Evolutionary conservation across 2,113 vertebrate genomes (phyloP).

Genomic region (Microtus oregoni): DNA sequence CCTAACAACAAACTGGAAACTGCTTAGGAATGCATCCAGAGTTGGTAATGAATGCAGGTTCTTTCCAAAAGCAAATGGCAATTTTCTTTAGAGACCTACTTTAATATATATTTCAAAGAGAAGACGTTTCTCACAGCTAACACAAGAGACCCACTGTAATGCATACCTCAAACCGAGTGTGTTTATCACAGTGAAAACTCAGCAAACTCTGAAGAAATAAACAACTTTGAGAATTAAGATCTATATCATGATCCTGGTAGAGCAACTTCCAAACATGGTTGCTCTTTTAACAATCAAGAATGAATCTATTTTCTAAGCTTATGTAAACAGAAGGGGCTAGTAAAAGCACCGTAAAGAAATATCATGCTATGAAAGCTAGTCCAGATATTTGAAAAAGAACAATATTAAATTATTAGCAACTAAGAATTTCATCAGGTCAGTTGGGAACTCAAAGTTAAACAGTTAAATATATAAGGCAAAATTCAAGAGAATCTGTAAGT

Average conservation of each 20-base stretch:
- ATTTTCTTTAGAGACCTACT: neutral
- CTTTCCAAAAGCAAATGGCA: neutral
- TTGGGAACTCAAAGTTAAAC: neutral
- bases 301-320: neutral
- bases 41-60: neutral
- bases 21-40: neutral
- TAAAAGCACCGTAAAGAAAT: neutral
- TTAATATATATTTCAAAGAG: neutral
- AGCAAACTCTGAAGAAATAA: conserved; percentile 20
- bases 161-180: neutral
- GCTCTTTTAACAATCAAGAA: neutral
- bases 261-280: neutral
- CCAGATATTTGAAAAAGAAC: conserved; percentile 3
- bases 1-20: neutral
- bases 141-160: no score
- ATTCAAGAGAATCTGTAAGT: conserved; percentile 1
- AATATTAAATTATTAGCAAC: conserved; percentile 9
- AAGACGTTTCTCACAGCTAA: no score
- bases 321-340: conserved; percentile 10
- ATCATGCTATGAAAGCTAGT: neutral
- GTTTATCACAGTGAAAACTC: neutral
- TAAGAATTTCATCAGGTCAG: neutral
- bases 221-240: neutral
- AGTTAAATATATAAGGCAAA: conserved; percentile 13
- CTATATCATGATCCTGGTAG: neutral